These are phyloP conservation scores for Drosophila pseudotalamancana DNA, from an alignment of 2,888 invertebrate genomes.

Conservation along the genomic window DNA sequence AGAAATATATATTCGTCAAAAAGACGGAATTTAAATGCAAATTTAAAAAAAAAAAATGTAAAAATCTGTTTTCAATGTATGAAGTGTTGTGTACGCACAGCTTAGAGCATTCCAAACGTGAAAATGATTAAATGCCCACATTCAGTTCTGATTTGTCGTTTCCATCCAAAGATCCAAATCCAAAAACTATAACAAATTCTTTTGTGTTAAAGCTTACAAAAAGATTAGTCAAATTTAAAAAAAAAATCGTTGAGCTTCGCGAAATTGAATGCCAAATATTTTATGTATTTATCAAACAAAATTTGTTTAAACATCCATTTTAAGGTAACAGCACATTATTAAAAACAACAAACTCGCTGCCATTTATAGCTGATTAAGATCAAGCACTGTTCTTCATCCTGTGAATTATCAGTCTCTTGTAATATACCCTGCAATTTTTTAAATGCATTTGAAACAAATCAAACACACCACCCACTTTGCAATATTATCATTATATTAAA, in stretches of 20 bases:
- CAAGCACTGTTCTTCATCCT: slow-evolving; percentile 26
- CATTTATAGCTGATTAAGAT: slow-evolving; percentile 11
- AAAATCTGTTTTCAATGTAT: slow-evolving; percentile 10
- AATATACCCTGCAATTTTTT: slow-evolving; percentile 51
- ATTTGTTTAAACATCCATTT: slow-evolving; percentile 42
- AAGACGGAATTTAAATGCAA: slow-evolving; percentile 34
- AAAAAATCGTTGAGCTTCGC: slow-evolving; percentile 68
- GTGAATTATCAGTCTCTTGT: slow-evolving; percentile 33
- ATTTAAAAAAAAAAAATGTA: slow-evolving; percentile 1
- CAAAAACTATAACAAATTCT: slow-evolving; percentile 46
- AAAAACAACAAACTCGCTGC: slow-evolving; percentile 10
- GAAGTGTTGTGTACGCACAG: slow-evolving; percentile 14
- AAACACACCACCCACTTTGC: background rate
- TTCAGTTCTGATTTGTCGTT: slow-evolving; percentile 44
- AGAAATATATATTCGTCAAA: slow-evolving; percentile 59
- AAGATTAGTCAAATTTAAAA: slow-evolving; percentile 21
- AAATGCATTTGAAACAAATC: slow-evolving; percentile 13
- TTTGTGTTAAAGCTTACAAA: slow-evolving; percentile 61
- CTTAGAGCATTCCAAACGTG: slow-evolving; percentile 63
- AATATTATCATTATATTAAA: slow-evolving; percentile 31
- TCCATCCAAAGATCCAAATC: slow-evolving; percentile 70
- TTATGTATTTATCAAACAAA: slow-evolving; percentile 62
- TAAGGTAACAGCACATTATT: slow-evolving; percentile 37
- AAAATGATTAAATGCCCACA: slow-evolving; percentile 41
- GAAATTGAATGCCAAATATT: slow-evolving; percentile 77